Evolutionary conservation across 2,888 invertebrate genomes (phyloP), one percentile per base, ranked within the genome.

Genomic region (Hydrotaea diabolus): DNA sequence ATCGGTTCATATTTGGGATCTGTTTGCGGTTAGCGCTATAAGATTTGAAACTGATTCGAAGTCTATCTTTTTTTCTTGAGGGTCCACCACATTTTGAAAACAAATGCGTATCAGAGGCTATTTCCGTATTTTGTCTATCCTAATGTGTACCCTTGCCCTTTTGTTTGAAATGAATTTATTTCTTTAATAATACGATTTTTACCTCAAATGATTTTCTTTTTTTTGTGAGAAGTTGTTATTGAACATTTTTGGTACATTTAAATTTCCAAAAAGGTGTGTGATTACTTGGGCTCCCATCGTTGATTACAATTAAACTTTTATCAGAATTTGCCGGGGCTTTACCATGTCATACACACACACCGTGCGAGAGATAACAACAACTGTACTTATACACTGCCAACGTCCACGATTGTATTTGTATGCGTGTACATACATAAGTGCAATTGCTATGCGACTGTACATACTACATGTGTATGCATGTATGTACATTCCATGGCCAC

Each of bases 171-270:
- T 72, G 72, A 72, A 64, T 64, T 64, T 31, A 31, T 64, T n/a
- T 5, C 36, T 64, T 64, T 39, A 64, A 39, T 64, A 26, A 39
- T 64, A 39, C 87, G 88, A n/a, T n/a, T n/a, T n/a, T n/a, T n/a
- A 31, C 88, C 86, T 87, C 86, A 57, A 57, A 21, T 57, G 57
- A 57, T 57, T 21, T 31, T 31, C 21, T 57, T 57, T 21, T 31
- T 31, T 57, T 57, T 57, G 21, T 0, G 19, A 19, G 21, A 57
- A 21, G 19, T 21, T 57, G 19, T 21, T 19, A n/a, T 39, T 64
- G 31, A 31, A 49, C 43, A 73, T 39, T 17, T 31, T 74, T 49
- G 13, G 39, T 64, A 2, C 19, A 1, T 23, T 57, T 11, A 11
- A 9, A 57, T 57, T 57, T 21, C 21, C 57, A 21, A 19, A 57